phyloP scores from a whole-genome alignment of 2,113 vertebrate species.

The Helogale parvula region DNA sequence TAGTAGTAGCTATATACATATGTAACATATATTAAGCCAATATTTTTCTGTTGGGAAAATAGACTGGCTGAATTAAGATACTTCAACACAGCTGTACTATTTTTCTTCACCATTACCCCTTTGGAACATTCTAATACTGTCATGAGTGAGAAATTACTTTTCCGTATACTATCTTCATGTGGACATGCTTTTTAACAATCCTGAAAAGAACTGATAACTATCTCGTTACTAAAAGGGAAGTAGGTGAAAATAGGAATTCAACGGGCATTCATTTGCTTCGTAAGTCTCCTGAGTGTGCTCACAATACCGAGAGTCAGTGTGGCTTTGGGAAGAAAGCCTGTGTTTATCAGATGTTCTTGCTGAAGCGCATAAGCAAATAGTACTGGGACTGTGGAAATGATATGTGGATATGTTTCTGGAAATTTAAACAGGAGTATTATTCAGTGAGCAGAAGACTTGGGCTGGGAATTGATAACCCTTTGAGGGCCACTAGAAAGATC shows the following conservation, averaged over 20 bases:
- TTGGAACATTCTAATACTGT: neutral
- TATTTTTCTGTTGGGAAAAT: slow-evolving; percentile 46
- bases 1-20: neutral
- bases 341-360: slow-evolving; percentile 78
- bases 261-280: slow-evolving; percentile 61
- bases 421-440: slow-evolving; percentile 76
- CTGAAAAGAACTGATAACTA: slow-evolving; percentile 20
- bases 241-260: slow-evolving; percentile 67
- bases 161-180: neutral
- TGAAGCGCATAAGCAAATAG: slow-evolving; percentile 77
- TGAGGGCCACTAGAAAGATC: slow-evolving; percentile 43
- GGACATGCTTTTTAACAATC: slow-evolving; percentile 27
- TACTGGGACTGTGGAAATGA: slow-evolving; percentile 63
- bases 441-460: slow-evolving; percentile 66
- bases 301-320: slow-evolving; percentile 54
- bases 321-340: slow-evolving; percentile 60
- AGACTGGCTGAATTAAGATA: slow-evolving; percentile 48
- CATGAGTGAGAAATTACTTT: slow-evolving; percentile 27
- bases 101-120: slow-evolving; percentile 45
- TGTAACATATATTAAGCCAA: neutral
- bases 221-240: slow-evolving; percentile 58
- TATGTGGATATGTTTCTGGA: slow-evolving; percentile 65
- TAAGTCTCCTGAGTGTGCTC: slow-evolving; percentile 69
- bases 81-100: neutral
- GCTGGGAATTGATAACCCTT: slow-evolving; percentile 74